Percentiles rank a stretch among this genome's conserved stretches.
phyloP scores from a whole-genome alignment of 2,113 vertebrate species.

The Ptilorrhoa leucosticta region DNA sequence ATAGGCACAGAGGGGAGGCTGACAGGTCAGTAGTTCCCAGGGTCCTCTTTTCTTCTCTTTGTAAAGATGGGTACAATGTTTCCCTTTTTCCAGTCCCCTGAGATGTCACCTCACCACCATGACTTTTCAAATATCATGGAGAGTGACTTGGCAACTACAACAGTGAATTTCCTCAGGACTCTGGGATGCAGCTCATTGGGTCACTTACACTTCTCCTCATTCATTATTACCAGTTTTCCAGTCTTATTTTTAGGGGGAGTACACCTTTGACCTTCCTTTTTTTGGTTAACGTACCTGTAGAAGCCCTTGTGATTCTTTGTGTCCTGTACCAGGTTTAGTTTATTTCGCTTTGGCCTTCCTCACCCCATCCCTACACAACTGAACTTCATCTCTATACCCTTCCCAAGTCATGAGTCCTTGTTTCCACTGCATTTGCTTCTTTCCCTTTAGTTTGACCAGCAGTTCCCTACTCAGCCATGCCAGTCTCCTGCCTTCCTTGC shows the following conservation, averaged over 20 bases:
- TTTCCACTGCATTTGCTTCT: not conserved
- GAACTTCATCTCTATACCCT: not conserved
- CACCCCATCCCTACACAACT: not conserved
- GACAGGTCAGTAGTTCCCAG: not conserved
- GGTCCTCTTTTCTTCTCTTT: not conserved
- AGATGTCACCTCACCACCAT: no score
- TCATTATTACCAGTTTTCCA: not conserved
- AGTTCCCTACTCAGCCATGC: not conserved
- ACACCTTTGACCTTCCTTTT: not conserved
- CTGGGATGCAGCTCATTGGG: not conserved
- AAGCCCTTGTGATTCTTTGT: not conserved
- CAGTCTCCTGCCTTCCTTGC: not conserved
- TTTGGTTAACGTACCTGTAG: not conserved
- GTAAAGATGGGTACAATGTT: no score
- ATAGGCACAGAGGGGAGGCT: not conserved
- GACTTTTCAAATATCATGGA: not conserved
- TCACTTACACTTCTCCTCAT: not conserved
- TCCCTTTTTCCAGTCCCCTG: not conserved
- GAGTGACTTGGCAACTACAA: not conserved
- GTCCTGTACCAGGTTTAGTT: not conserved
- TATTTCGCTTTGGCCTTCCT: not conserved
- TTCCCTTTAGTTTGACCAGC: not conserved
- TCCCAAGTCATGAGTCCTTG: no score
- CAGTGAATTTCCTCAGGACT: not conserved
- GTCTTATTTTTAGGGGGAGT: not conserved